Evolutionary conservation across 2,888 invertebrate genomes (phyloP).

Genomic region (Aelia acuminata): DNA sequence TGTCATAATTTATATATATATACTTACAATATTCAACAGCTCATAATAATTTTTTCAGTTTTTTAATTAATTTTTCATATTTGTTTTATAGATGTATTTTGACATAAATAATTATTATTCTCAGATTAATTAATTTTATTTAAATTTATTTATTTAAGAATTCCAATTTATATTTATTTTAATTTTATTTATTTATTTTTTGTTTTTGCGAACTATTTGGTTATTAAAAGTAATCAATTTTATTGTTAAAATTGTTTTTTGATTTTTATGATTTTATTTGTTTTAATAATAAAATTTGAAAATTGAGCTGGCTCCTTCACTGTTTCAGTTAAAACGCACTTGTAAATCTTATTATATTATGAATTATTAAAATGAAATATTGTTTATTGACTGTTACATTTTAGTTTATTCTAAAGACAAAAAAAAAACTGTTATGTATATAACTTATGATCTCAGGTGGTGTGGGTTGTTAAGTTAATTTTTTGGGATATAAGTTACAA

Average conservation of each 20-base stretch:
- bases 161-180: neutral
- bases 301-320: neutral
- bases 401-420: slow-evolving; percentile 48
- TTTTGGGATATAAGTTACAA: slow-evolving; percentile 17
- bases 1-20: neutral
- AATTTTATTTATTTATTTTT: neutral
- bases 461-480: slow-evolving; percentile 34
- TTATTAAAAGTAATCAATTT: neutral
- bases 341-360: slow-evolving; percentile 31
- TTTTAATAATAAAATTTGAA: neutral
- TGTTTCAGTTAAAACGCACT: slow-evolving; percentile 10
- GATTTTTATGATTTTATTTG: neutral
- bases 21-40: neutral
- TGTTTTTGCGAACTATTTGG: neutral
- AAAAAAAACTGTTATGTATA: slow-evolving; percentile 40
- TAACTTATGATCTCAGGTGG: slow-evolving; percentile 48
- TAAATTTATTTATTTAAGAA: neutral
- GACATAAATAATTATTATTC: neutral
- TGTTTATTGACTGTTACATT: slow-evolving; percentile 44
- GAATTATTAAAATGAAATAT: slow-evolving; percentile 14
- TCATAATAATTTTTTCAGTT: neutral
- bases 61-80: neutral
- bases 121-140: neutral
- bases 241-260: neutral
- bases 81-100: too few relatives aligned